Conservation (phyloP, 2,113 vertebrate genomes). For the Symphodus melops region DNA sequence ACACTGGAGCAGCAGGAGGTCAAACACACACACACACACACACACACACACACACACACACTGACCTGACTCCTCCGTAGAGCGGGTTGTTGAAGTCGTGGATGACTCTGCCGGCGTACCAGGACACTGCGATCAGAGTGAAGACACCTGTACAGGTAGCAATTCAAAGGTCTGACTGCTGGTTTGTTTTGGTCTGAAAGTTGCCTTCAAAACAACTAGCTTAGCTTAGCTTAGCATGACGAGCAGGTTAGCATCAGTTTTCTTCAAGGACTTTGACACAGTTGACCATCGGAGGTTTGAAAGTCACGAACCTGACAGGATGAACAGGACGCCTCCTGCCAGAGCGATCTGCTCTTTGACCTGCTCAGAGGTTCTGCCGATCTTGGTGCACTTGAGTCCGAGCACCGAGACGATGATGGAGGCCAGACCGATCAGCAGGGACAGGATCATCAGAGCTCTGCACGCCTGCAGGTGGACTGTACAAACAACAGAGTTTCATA, state of each 20-base stretch:
- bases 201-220: neutral
- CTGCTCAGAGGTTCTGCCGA: constrained; percentile 78
- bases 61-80: constrained; percentile 69
- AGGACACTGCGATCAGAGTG: constrained; percentile 74
- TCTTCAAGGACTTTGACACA: too few species aligned
- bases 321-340: constrained; percentile 83
- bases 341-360: constrained; percentile 84
- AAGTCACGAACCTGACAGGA: constrained; percentile 85
- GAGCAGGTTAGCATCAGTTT: too few species aligned
- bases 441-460: constrained; percentile 89
- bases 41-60: neutral
- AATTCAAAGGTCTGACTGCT: too few species aligned
- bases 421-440: constrained; percentile 85
- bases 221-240: too few species aligned
- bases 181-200: too few species aligned
- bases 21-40: neutral
- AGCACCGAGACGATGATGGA: constrained; percentile 80
- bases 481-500: neutral
- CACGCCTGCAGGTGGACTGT: constrained; percentile 87
- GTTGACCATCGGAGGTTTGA: too few species aligned
- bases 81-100: constrained; percentile 78
- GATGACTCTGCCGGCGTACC: constrained; percentile 77
- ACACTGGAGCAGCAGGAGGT: neutral
- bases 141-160: constrained; percentile 65
- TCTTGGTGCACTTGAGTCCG: constrained; percentile 88